Base-by-base conservation (phyloP, 2,113 vertebrate genomes). In the Setophaga coronata region DNA sequence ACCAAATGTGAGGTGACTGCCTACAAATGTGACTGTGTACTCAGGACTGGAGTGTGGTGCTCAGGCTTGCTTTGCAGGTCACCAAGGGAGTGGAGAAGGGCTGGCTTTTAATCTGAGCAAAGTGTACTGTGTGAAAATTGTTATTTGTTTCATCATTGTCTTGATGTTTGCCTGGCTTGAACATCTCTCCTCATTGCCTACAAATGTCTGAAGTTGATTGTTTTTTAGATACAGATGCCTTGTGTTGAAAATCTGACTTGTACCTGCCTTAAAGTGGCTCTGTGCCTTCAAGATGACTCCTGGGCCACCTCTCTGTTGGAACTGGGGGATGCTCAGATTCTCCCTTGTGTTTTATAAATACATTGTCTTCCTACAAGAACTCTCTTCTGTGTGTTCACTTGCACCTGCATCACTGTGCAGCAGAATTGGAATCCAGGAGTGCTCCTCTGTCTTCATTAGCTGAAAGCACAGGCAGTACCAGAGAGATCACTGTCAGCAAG, bases 261-360 rank as follows among this genome's bases (percentile, higher is more conserved):
- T 95, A 91, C 42, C 81, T 95, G 96, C 95, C 96, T 97, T 96
- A 96, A 89, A 76, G 65, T 50, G 76, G 40, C 76, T 89, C 86
- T 91, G 91, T 97, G 96, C 95, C 97, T 97, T 97, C 87, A 67
- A 93, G 60, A 92, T 0, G 0, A 85, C 29, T 93, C 70, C 45
- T 66, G 77, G 51, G 83, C 87, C 69, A 88, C 82, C 34, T 42
- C 31, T 95, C 29, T 71, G 57, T 84, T 85, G 28, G 58, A 92
- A 42, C 43, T 83, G 66, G 84, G 93, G 61, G 47, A 57, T 29
- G 24, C 11, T 11, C 64, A 53, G 61, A 31, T 78, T 89, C 29
- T 83, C 66, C 77, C 21, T 18, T 2, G 1, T 5, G 4, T 93
- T 97, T 96, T 92, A 89, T 83, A 96, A 97, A 97, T 91, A 97